These are phyloP conservation scores for Rostratula benghalensis DNA, from an alignment of 2,113 vertebrate species.

Conservation along the genomic window DNA sequence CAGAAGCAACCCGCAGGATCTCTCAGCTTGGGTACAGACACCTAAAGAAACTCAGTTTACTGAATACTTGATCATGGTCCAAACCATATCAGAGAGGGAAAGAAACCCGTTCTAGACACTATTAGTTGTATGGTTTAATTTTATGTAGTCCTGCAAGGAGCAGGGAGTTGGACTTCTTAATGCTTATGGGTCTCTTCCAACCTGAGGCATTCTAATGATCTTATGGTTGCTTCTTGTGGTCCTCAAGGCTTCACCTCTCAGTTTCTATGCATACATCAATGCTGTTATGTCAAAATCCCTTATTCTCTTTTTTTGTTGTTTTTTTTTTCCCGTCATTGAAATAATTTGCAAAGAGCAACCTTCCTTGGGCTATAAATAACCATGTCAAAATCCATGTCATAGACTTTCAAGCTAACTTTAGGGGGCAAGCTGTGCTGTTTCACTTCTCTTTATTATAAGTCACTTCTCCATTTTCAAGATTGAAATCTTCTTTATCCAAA, in stretches of 20 bases:
- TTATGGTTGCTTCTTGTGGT: not conserved
- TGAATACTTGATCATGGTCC: not conserved
- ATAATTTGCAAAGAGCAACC: not conserved
- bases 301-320: not conserved
- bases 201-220: not conserved
- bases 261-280: not conserved
- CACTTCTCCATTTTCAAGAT: not conserved
- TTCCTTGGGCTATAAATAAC: not conserved
- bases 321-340: not conserved
- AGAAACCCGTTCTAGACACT: not conserved
- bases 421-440: not conserved
- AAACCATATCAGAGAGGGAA: not conserved
- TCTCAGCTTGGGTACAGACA: not conserved
- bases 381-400: not conserved
- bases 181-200: not conserved
- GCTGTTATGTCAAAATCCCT: accelerated
- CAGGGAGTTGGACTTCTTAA: not conserved
- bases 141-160: not conserved
- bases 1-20: not conserved
- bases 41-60: not conserved
- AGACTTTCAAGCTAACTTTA: not conserved
- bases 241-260: not conserved
- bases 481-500: not conserved
- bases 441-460: not conserved
- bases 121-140: not conserved